Evolutionary conservation across 2,797 vertebrate species (phyloP), one percentile per base, ranked within the genome.

Genomic region (Rhincodon typus): DNA sequence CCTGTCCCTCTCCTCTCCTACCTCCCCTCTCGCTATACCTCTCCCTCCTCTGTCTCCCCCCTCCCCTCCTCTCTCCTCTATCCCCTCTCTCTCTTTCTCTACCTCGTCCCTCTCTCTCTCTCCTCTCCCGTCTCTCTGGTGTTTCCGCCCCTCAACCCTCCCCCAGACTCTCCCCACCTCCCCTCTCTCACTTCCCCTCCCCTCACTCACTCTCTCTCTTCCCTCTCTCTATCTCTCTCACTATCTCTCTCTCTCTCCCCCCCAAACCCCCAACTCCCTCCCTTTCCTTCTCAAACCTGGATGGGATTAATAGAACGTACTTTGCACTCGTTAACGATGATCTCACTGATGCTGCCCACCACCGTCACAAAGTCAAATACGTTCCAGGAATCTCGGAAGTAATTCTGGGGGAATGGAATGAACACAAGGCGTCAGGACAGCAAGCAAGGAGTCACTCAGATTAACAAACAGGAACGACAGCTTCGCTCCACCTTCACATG

Each of bases 361-460:
- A 99, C 99, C 0, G 99, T 99, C 98, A 99, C 99, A 97, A 99
- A 99, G 97, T 99, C 99, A 97, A 99, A 99, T 97, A 99, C 99
- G 96, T 99, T 99, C 99, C 99, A 99, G 0, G 99, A 99, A 96
- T 99, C 99, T 96, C 99, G 97, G 96, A 99, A 99, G 97, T 99
- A 99, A 97, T 99, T 99, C 99, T 99, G 97, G 79, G 96, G 67
- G 96, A 96, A 96, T 95, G 94, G 34, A 95, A 96, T 96, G 74
- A 46, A 66, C 0, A 96, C 91, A 95, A 96, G 77, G 74, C 13
- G 25, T 94, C 67, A 62, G 21, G 8, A 3, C 30, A 96, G 34
- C 77, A 62, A 50, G 17, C 17, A 5, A n/a, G n/a, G 5, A 23
- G 57, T 19, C 17, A 19, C 12, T n/a, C 13, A 8, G 53, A 19